phyloP scores from a whole-genome alignment of 2,797 vertebrate genomes.

The Picus viridis region DNA sequence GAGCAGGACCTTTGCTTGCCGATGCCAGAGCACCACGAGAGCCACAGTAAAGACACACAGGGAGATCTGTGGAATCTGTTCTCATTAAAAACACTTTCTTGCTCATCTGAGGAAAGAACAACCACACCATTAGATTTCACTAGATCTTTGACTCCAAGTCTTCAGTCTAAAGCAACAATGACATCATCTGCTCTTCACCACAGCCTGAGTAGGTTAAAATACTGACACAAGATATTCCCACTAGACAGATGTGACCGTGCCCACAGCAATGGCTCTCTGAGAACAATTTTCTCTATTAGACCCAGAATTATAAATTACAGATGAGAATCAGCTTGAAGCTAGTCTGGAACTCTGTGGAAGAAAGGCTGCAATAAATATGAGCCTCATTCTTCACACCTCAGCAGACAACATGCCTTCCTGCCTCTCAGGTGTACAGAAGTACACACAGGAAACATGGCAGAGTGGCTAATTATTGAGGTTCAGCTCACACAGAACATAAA shows the following conservation, averaged over 20 bases:
- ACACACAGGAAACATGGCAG: not conserved
- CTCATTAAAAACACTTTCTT: conserved; percentile 43
- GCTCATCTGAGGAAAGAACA: conserved; percentile 16
- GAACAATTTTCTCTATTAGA: not conserved
- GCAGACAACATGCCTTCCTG: not conserved
- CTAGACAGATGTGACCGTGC: not conserved
- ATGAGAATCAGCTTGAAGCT: not conserved
- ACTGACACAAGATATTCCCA: conserved; percentile 9
- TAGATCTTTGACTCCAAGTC: not conserved
- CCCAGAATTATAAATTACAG: not conserved
- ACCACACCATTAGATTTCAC: conserved; percentile 16
- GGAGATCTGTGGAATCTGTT: conserved; percentile 5
- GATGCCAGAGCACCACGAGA: not conserved
- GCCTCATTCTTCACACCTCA: not conserved
- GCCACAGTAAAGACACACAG: not conserved
- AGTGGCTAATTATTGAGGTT: not conserved
- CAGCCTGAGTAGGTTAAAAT: not conserved
- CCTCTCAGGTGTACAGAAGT: not conserved
- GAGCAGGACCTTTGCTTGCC: not conserved
- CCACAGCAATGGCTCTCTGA: not conserved
- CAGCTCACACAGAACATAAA: not conserved
- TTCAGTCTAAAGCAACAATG: conserved; percentile 36
- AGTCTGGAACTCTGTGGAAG: not conserved
- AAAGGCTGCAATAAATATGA: not conserved
- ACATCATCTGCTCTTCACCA: not conserved